These are phyloP conservation scores for Pelvicachromis taeniatus DNA, from an alignment of 2,113 vertebrate species.

Conservation along the genomic window DNA sequence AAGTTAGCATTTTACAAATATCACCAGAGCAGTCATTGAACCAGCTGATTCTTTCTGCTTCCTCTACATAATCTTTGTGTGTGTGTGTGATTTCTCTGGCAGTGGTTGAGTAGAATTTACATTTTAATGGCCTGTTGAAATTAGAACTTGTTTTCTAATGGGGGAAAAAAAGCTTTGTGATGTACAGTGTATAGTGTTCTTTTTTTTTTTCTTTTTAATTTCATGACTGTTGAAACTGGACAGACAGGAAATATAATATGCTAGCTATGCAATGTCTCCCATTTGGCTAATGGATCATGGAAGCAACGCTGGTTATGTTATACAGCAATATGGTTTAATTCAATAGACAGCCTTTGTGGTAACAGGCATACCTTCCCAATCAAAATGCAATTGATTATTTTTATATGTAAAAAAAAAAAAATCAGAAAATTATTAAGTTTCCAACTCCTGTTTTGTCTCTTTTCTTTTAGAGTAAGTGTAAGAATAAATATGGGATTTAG, in stretches of 20 bases:
- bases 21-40: conserved; percentile 29
- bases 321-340: conserved; percentile 28
- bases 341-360: conserved; percentile 16
- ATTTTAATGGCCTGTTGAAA: conserved; percentile 53
- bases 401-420: conserved; percentile 46
- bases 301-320: conserved; percentile 23
- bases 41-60: conserved; percentile 50
- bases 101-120: conserved; percentile 57
- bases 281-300: conserved; percentile 47
- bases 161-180: conserved; percentile 46
- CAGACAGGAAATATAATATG: conserved; percentile 57
- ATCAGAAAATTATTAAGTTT: conserved; percentile 38
- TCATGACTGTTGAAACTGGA: conserved; percentile 58
- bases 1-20: conserved; percentile 8
- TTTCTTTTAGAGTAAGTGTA: conserved; percentile 33
- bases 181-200: conserved; percentile 73
- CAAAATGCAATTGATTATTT: conserved; percentile 45
- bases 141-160: conserved; percentile 51
- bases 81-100: conserved; percentile 54
- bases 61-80: conserved; percentile 19
- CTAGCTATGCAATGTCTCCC: conserved; percentile 51
- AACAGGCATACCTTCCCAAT: conserved; percentile 25
- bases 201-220: conserved; percentile 36
- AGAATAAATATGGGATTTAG: not conserved
- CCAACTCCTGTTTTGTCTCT: conserved; percentile 41